Base-by-base conservation (phyloP, 2,113 vertebrate species). In the Silurus meridionalis region DNA sequence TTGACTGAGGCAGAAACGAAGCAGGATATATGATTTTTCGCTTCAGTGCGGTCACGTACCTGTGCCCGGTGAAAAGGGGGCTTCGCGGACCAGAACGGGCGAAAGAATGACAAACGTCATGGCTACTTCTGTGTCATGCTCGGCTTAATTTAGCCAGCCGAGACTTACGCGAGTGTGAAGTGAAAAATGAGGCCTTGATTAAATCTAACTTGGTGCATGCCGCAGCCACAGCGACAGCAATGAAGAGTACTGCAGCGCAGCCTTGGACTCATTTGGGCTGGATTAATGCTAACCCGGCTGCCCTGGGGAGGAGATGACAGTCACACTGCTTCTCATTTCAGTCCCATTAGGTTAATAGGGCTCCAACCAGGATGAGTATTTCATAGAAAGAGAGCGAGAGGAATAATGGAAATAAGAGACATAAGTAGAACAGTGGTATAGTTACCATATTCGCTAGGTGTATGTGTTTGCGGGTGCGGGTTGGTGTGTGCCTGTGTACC, bases 261-360 rank as follows among this genome's bases (percentile, higher is more conserved):
- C 50, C 80, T 82, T 58, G 48, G 84, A 80, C 74, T 90, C 87
- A 87, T 90, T 90, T 90, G 89, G 85, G 83, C 71, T 46, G 81
- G 83, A 90, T 90, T 87, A 89, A 64, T 46, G 79, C 77, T 85
- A 88, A 89, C 84, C 87, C 82, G 53, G 58, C 80, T 71, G 66
- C 84, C 88, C 86, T 72, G 57, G 85, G 83, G 83, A 83, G 81
- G 83, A 87, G 87, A 85, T 85, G 84, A 82, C 85, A 75, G 84
- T 85, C 80, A 86, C 80, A 86, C 84, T 83, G 86, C 86, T 88
- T 80, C 86, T 89, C 75, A 72, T 83, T 86, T 83, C 77, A 58
- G 75, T 72, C 84, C 83, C 78, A 88, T 88, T 86, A 88, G 87
- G 77, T 88, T 88, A 90, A 86, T 90, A 78, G 63, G 82, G 74